These are phyloP conservation scores for Drosophila ananassae DNA, from an alignment of 1,140 invertebrate genomes.

Conservation along the genomic window DNA sequence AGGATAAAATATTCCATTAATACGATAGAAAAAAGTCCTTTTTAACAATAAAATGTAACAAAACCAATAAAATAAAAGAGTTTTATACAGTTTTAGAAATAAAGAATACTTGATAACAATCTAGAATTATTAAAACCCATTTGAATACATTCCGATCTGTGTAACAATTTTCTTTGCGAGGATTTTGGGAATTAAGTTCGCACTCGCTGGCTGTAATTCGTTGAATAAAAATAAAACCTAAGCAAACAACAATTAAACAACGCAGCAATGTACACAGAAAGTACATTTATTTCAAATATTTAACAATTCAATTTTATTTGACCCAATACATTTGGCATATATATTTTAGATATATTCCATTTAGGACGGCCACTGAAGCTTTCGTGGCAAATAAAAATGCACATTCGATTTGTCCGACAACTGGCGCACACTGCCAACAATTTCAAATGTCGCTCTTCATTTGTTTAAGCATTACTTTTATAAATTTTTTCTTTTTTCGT, in stretches of 20 bases:
- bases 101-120: conserved; percentile 12
- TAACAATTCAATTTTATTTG: conserved; percentile 49
- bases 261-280: background rate
- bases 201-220: conserved; percentile 8
- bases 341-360: conserved; percentile 28
- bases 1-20: background rate
- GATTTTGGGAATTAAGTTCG: conserved; percentile 26
- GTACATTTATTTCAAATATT: conserved; percentile 44
- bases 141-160: conserved; percentile 14
- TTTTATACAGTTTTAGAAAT: conserved; percentile 18
- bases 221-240: conserved; percentile 33
- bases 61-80: conserved; percentile 3
- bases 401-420: conserved; percentile 44
- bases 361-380: conserved; percentile 1
- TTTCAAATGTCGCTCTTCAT: conserved; percentile 60
- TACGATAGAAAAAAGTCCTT: background rate
- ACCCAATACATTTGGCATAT: conserved; percentile 38
- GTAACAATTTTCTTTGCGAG: conserved; percentile 13
- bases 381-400: conserved; percentile 25
- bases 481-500: background rate
- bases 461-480: conserved; percentile 68
- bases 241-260: conserved; percentile 48
- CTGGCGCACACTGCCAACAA: conserved; percentile 37
- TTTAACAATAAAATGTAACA: too few relatives aligned
- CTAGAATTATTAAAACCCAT: conserved; percentile 18